A percentile compares a stretch with the other conserved stretches of the same genome.
These are phyloP conservation scores for Microctenopoma stevenorrisi DNA, from an alignment of 2,797 vertebrate species.

Conservation along the genomic window DNA sequence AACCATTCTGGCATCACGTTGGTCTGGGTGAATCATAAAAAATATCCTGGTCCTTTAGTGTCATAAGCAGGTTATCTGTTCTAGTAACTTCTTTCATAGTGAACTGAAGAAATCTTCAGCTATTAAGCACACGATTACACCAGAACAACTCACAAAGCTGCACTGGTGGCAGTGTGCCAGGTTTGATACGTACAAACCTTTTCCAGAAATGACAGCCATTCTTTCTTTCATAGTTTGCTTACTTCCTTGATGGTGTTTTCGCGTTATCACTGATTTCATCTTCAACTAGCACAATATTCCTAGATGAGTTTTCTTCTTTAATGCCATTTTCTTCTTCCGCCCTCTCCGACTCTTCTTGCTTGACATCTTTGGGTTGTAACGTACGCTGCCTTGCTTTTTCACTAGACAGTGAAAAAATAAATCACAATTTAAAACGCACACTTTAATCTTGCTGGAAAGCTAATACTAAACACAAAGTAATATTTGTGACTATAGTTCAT, in stretches of 20 bases:
- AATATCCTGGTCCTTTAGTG: neutral
- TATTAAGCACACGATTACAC: neutral
- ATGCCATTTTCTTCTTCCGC: conserved; percentile 80
- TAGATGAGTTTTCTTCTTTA: conserved; percentile 80
- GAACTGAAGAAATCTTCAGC: neutral
- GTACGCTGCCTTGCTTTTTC: conserved; percentile 84
- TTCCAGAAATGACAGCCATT: neutral
- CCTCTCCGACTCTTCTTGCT: conserved; percentile 85
- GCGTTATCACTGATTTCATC: conserved; percentile 81
- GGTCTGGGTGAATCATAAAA: neutral
- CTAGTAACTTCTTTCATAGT: neutral
- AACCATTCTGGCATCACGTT: neutral
- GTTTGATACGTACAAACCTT: too few species aligned
- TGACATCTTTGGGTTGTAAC: conserved; percentile 81
- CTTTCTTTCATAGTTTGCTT: conserved; percentile 30
- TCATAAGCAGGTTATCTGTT: neutral
- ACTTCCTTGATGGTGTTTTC: conserved; percentile 87
- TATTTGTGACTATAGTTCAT: neutral
- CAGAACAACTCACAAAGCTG: neutral
- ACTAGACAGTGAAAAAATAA: conserved; percentile 61
- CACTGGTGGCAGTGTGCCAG: neutral
- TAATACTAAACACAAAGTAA: neutral
- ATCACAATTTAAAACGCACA: neutral
- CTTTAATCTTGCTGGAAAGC: neutral
- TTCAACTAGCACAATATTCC: conserved; percentile 77